phyloP scores from a whole-genome alignment of 2,888 invertebrate genomes.

The Lasioglossum villosulum region DNA sequence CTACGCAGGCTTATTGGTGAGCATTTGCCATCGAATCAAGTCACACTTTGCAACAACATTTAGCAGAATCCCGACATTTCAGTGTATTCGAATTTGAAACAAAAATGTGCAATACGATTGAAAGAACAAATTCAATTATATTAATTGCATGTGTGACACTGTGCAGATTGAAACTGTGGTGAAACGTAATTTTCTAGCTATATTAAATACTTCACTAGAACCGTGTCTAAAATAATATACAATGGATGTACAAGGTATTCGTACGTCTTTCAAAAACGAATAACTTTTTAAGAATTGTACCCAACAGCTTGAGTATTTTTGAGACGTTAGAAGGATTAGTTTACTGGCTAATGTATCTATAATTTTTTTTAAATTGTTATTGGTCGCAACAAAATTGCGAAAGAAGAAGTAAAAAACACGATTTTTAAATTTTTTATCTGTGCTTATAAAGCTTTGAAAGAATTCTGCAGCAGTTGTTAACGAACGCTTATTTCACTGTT shows the following conservation, averaged over 20 bases:
- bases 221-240: not conserved
- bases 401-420: no score
- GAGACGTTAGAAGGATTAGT: no score
- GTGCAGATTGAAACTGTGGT: not conserved
- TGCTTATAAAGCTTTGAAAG: not conserved
- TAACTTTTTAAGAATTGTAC: no score
- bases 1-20: conserved; percentile 31
- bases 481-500: not conserved
- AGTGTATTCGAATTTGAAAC: no score
- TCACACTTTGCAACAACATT: not conserved
- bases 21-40: not conserved
- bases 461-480: not conserved
- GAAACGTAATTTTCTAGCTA: no score
- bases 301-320: no score
- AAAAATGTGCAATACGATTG: not conserved
- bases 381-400: no score
- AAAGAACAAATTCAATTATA: not conserved
- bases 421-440: no score
- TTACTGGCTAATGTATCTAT: no score
- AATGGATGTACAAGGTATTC: no score
- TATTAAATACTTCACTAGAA: not conserved
- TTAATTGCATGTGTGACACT: not conserved
- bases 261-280: no score
- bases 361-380: no score
- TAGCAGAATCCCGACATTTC: not conserved